Evolutionary conservation across 2,888 invertebrate species (phyloP).

Genomic region (Platerodrilus igneus): DNA sequence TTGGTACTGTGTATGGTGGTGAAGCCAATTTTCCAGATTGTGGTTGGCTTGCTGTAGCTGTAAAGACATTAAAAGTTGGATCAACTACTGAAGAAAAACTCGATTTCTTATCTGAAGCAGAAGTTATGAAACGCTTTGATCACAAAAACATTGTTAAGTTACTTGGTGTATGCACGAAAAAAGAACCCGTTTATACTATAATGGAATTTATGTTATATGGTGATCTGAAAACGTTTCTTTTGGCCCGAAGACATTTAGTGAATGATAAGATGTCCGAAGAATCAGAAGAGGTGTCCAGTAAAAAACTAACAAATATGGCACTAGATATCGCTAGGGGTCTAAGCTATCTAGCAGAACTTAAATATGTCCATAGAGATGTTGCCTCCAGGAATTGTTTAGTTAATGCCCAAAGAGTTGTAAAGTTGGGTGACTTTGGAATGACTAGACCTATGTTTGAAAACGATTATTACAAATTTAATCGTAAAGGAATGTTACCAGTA

Average conservation of each 20-base stretch:
- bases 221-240: constrained; percentile 81
- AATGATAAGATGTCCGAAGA: constrained; percentile 59
- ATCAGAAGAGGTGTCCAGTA: constrained; percentile 72
- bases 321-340: constrained; percentile 81
- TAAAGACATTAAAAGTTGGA: constrained; percentile 83
- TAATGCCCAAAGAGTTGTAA: constrained; percentile 62
- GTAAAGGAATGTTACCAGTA: constrained; percentile 83
- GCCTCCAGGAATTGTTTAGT: constrained; percentile 68
- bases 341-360: constrained; percentile 75
- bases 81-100: constrained; percentile 80
- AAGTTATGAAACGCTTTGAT: constrained; percentile 90
- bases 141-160: constrained; percentile 84
- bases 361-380: constrained; percentile 87
- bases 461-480: constrained; percentile 84
- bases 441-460: constrained; percentile 81
- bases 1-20: constrained; percentile 89
- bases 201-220: constrained; percentile 96
- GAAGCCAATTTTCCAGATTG: constrained; percentile 66
- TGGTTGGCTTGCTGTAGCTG: constrained; percentile 81
- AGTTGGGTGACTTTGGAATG: constrained; percentile 94
- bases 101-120: constrained; percentile 88
- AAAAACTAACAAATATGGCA: constrained; percentile 81
- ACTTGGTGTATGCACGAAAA: constrained; percentile 80
- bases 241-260: constrained; percentile 80
- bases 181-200: constrained; percentile 82